phyloP scores from a whole-genome alignment of 2,888 invertebrate species.

The Isoperla grammatica region DNA sequence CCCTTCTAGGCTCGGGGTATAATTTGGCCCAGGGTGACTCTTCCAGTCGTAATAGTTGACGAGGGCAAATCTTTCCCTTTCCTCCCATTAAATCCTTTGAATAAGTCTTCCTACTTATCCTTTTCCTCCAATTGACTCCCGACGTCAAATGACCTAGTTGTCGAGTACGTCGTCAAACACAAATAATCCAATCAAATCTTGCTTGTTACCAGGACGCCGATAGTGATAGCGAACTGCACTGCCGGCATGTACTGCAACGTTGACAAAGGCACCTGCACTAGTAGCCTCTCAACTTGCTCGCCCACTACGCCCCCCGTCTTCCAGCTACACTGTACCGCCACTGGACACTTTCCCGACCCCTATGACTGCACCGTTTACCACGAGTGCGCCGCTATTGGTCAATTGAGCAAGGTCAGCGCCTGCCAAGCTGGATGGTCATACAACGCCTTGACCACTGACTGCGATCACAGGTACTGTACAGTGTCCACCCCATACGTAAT shows the following conservation, averaged over 20 bases:
- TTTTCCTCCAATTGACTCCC: too few relatives aligned
- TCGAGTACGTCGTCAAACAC: too few relatives aligned
- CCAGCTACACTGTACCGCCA: not conserved
- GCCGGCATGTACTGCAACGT: not conserved
- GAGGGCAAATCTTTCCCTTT: too few relatives aligned
- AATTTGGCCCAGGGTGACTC: too few relatives aligned
- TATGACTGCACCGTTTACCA: slow-evolving; percentile 11
- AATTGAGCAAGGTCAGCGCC: not conserved
- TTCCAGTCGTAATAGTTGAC: too few relatives aligned
- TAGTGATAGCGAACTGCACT: slow-evolving; percentile 2
- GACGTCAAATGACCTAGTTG: too few relatives aligned
- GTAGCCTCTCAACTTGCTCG: slow-evolving; percentile 4
- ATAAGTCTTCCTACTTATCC: too few relatives aligned
- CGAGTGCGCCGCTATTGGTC: not conserved
- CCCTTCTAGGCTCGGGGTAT: too few relatives aligned
- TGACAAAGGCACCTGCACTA: not conserved
- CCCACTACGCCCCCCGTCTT: slow-evolving; percentile 7
- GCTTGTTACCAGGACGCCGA: too few relatives aligned
- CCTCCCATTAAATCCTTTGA: too few relatives aligned
- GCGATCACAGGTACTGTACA: not conserved
- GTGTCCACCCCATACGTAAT: too few relatives aligned
- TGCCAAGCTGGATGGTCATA: not conserved
- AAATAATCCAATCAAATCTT: too few relatives aligned
- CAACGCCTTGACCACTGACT: not conserved
- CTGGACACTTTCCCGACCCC: slow-evolving; percentile 3